Conservation (phyloP, 2,888 invertebrate genomes). For the Torymus aiolomorphi region DNA sequence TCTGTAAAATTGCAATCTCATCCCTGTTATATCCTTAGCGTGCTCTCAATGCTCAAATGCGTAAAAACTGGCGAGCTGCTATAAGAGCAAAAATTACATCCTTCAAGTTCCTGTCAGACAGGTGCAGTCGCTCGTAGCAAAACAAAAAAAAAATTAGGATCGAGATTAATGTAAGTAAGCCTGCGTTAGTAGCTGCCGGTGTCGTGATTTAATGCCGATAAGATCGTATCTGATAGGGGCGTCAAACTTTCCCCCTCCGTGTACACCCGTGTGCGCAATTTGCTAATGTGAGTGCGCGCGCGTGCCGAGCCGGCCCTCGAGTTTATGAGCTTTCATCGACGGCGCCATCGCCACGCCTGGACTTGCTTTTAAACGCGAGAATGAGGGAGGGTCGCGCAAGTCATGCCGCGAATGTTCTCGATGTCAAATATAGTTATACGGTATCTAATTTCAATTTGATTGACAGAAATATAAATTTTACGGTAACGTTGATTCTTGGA, state of each 20-base stretch:
- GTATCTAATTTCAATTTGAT: no score
- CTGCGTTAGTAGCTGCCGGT: neutral
- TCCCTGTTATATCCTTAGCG: no score
- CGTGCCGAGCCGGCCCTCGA: constrained; percentile 12
- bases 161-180: neutral
- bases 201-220: constrained; percentile 27
- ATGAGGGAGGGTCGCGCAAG: no score
- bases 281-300: constrained; percentile 1
- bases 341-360: neutral
- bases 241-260: constrained; percentile 32
- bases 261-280: neutral
- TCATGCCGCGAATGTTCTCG: no score
- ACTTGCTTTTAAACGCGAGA: no score
- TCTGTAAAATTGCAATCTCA: no score
- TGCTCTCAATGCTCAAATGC: no score
- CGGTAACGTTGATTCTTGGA: no score
- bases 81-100: constrained; percentile 3
- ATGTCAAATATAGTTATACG: no score
- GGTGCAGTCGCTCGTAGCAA: neutral
- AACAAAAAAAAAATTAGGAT: constrained; percentile 8
- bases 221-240: constrained; percentile 19
- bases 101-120: neutral
- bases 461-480: no score
- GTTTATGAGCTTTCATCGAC: neutral
- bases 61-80: neutral